These are phyloP conservation scores for Plebejus argus DNA, from an alignment of 2,888 invertebrate species.

Conservation along the genomic window DNA sequence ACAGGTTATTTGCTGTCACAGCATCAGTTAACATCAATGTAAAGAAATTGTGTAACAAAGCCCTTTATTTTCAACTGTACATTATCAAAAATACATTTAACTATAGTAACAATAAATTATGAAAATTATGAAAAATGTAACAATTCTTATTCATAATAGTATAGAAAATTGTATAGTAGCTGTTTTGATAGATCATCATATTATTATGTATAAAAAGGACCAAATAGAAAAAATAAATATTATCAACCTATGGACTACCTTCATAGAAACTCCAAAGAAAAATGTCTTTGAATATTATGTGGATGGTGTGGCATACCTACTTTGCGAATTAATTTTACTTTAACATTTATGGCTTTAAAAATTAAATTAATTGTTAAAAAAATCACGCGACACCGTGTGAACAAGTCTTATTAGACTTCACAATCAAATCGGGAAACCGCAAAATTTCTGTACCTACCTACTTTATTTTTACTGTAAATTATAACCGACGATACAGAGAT, in stretches of 20 bases:
- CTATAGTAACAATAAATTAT: neutral
- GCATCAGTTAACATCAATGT: neutral
- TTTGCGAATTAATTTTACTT: neutral
- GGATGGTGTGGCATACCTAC: neutral
- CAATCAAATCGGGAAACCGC: neutral
- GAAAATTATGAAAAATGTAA: neutral
- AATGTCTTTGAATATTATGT: neutral
- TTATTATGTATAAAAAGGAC: no score
- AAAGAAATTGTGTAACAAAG: neutral
- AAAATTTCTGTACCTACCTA: neutral
- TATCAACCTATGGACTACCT: no score
- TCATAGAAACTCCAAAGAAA: no score
- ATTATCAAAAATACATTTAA: neutral
- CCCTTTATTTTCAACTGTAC: neutral
- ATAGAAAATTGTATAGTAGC: no score
- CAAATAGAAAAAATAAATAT: no score
- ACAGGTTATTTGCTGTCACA: neutral
- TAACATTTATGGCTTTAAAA: neutral
- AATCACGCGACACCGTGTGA: neutral
- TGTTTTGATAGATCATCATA: no score
- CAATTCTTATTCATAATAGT: no score
- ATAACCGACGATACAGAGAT: constrained; percentile 17
- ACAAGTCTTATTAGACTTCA: constrained; percentile 2
- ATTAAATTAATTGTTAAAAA: neutral
- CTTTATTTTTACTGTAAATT: neutral